These are phyloP conservation scores for Corythornis leucogaster DNA, from an alignment of 2,797 vertebrate species.

Conservation along the genomic window DNA sequence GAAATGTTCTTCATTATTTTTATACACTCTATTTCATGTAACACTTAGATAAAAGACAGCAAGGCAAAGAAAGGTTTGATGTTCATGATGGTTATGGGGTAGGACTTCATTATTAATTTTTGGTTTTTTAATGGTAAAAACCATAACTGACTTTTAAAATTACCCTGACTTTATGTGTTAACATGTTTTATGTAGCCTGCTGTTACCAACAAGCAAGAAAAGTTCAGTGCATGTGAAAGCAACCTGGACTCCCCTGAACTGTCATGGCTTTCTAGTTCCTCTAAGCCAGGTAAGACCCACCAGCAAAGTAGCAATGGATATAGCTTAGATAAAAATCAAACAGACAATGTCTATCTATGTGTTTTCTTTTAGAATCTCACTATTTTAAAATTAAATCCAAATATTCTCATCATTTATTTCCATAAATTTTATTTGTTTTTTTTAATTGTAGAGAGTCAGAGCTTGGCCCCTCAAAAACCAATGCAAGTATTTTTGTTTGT, in stretches of 20 bases:
- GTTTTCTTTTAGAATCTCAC: background rate
- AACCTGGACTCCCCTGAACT: background rate
- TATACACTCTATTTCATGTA: background rate
- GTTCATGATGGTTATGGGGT: accelerated
- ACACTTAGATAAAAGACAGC: background rate
- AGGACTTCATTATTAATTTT: background rate
- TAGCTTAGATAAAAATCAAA: background rate
- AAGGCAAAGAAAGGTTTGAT: background rate
- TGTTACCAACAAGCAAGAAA: background rate
- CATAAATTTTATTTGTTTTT: background rate
- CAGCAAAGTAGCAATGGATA: background rate
- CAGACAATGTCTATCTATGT: background rate
- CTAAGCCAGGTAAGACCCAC: background rate
- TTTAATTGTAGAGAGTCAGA: background rate
- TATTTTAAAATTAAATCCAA: background rate
- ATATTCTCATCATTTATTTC: background rate
- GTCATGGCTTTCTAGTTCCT: background rate
- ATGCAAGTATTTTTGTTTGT: background rate
- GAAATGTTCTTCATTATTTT: background rate
- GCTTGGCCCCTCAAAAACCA: background rate
- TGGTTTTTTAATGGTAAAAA: background rate
- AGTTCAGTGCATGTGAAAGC: background rate
- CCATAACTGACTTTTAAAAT: background rate
- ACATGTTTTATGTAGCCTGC: background rate
- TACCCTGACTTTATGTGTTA: background rate